Evolutionary conservation across 2,113 vertebrate species (phyloP), one percentile per base, ranked within the genome.

Genomic region (Bubo bubo): DNA sequence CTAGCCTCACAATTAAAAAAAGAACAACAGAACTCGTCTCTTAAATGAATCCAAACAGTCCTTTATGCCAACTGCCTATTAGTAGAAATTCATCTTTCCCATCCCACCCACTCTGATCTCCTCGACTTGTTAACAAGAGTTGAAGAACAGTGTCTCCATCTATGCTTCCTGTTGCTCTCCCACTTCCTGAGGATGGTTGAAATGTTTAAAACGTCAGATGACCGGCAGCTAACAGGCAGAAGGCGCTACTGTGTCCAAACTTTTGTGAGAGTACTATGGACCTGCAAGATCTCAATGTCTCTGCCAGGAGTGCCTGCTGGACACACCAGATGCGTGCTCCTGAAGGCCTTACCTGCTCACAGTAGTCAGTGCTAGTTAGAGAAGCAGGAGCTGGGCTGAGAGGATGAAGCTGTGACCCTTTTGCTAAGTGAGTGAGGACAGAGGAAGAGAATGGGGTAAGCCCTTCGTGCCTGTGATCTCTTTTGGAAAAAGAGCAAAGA

Each of bases 1-100:
- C 71, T 93, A 83, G 67, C 79, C 93, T 86, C 82, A 52, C 81
- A 88, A 92, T 92, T 93, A 86, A 89, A 86, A 95, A 90, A 95
- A 93, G 88, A 96, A 93, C 90, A 97, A 72, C 88, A 95, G 49
- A 73, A 49, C 41, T 90, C 1, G 0, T 86, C 63, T 92, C 82
- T 87, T 88, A 90, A 92, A 83, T 90, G 66, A 88, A 67, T 91
- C 71, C 47, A 85, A 79, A 86, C 45, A 90, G 75, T 64, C 62
- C 62, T 79, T 88, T 88, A n/a, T 92, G 79, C 86, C 89, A 90
- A 4, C 83, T 90, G 70, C 41, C 70, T 95, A 34, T 92, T 92
- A 94, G 81, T 85, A 89, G 82, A 90, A 82, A 86, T 82, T 79
- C 6, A 52, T 88, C 62, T 97, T 41, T 91, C 53, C 79, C 30